A percentile compares a stretch with the other conserved stretches of the same genome.
Evolutionary conservation across 2,888 invertebrate species (phyloP).

Genomic region (Beris morrisii): DNA sequence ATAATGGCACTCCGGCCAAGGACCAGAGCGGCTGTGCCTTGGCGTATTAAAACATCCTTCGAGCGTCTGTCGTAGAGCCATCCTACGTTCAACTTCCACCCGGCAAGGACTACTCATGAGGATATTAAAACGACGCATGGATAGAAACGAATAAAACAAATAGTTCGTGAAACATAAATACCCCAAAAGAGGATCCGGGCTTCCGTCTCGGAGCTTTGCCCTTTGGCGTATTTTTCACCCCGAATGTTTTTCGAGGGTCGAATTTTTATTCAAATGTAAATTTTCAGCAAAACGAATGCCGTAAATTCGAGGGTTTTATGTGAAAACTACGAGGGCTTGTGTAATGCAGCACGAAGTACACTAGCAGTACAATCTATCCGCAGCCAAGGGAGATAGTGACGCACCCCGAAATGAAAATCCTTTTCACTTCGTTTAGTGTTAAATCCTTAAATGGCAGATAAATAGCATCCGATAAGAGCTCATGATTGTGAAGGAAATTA

Average conservation of each 20-base stretch:
- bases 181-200: too few relatives aligned
- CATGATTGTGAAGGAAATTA: neutral
- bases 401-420: conserved; percentile 27
- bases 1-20: too few relatives aligned
- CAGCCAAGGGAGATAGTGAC: conserved; percentile 20
- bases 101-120: too few relatives aligned
- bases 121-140: too few relatives aligned
- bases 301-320: conserved; percentile 30
- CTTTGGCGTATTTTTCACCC: too few relatives aligned
- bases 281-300: conserved; percentile 19
- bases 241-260: conserved; percentile 17
- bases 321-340: conserved; percentile 25
- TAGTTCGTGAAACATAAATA: too few relatives aligned
- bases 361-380: conserved; percentile 19
- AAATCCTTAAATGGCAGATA: conserved; percentile 30
- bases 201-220: too few relatives aligned
- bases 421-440: conserved; percentile 23
- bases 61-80: too few relatives aligned
- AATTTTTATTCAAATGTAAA: conserved; percentile 32
- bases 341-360: neutral
- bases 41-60: too few relatives aligned
- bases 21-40: too few relatives aligned
- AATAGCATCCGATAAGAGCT: conserved; percentile 28
- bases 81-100: too few relatives aligned
- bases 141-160: too few relatives aligned